A percentile compares a stretch with the other conserved stretches of the same genome.
These are phyloP conservation scores for Remorina albescens DNA, from an alignment of 2,797 vertebrate genomes.

Conservation along the genomic window DNA sequence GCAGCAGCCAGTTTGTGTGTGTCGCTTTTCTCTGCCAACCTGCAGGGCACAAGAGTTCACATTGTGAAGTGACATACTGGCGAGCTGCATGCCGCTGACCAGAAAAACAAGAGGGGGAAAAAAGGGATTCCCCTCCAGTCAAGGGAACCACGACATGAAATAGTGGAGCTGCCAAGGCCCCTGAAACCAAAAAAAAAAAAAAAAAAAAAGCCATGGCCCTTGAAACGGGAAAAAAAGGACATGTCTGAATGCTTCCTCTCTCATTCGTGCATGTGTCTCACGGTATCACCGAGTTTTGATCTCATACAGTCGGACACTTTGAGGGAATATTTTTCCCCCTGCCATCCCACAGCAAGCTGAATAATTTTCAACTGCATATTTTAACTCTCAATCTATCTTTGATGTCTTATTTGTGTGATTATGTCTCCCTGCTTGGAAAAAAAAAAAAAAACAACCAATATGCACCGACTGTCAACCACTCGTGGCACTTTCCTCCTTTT, in stretches of 20 bases:
- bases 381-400: constrained; percentile 87
- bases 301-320: constrained; percentile 83
- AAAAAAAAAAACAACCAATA: constrained; percentile 64
- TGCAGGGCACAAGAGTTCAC: constrained; percentile 60
- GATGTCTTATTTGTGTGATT: constrained; percentile 90
- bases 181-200: constrained; percentile 40
- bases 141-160: constrained; percentile 58
- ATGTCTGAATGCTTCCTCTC: constrained; percentile 41
- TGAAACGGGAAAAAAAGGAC: constrained; percentile 46
- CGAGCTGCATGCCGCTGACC: constrained; percentile 62
- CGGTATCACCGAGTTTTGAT: constrained; percentile 79
- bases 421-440: constrained; percentile 79
- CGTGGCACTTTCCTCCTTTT: constrained; percentile 62
- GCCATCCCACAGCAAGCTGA: constrained; percentile 84
- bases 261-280: constrained; percentile 56
- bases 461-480: constrained; percentile 77
- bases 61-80: constrained; percentile 65
- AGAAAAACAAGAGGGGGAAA: constrained; percentile 43
- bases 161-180: constrained; percentile 62
- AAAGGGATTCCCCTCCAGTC: constrained; percentile 69
- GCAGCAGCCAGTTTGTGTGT: constrained; percentile 35
- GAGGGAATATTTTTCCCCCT: constrained; percentile 84
- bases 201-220: constrained; percentile 59
- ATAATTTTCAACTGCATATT: constrained; percentile 86
- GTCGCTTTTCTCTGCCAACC: constrained; percentile 41